Evolutionary conservation across 1,140 invertebrate species (phyloP).

Genomic region (Drosophila rhopaloa): DNA sequence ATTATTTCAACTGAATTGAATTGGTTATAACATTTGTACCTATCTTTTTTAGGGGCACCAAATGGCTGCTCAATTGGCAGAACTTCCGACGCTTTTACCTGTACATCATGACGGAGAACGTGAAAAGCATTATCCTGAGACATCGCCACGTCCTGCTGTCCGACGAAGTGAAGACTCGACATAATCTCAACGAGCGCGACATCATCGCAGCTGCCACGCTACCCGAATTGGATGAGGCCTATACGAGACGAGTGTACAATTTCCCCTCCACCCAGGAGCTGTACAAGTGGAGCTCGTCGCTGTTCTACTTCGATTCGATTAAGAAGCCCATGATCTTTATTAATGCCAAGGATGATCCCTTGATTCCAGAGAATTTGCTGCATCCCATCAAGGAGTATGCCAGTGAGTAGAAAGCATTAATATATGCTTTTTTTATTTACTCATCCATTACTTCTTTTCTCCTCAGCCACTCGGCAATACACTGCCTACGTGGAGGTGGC

Average conservation of each 20-base stretch:
- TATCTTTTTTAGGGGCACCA: conserved; percentile 88
- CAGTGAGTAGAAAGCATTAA: conserved; percentile 88
- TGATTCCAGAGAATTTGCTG: conserved; percentile 91
- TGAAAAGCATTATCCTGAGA: conserved; percentile 92
- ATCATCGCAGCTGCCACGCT: conserved; percentile 94
- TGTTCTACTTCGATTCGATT: conserved; percentile 91
- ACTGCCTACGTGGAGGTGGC: conserved; percentile 91
- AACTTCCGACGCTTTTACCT: conserved; percentile 94
- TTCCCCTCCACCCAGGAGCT: conserved; percentile 91
- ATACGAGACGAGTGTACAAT: conserved; percentile 91
- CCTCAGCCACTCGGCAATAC: conserved; percentile 88
- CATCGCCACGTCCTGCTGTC: conserved; percentile 91
- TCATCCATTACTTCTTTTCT: neutral
- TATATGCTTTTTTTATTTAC: neutral
- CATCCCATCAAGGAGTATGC: conserved; percentile 90
- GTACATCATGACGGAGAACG: conserved; percentile 96
- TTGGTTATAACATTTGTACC: neutral
- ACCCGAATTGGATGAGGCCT: conserved; percentile 94
- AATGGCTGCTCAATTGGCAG: conserved; percentile 93
- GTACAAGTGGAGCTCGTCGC: conserved; percentile 93
- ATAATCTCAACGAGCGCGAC: conserved; percentile 90
- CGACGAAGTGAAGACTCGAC: conserved; percentile 89
- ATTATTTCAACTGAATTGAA: neutral
- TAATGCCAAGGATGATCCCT: conserved; percentile 94
- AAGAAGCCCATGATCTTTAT: conserved; percentile 94